phyloP scores from a whole-genome alignment of 2,888 invertebrate genomes.

The Nemapogon koenigi region DNA sequence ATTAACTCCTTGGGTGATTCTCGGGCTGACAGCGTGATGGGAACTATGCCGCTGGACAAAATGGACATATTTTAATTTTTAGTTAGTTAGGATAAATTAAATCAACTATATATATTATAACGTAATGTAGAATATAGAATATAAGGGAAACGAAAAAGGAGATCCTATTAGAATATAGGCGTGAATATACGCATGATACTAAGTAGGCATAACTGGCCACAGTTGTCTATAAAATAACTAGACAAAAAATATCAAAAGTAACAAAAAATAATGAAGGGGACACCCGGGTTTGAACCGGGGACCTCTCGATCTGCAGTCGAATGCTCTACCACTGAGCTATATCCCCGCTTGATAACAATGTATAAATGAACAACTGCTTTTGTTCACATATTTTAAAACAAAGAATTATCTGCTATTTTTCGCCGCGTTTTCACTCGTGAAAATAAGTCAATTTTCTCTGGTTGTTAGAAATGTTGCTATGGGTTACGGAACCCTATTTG shows the following conservation, averaged over 20 bases:
- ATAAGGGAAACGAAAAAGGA: not conserved
- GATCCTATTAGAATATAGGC: not conserved
- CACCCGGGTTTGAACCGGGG: slow-evolving; percentile 58
- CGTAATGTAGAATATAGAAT: not conserved
- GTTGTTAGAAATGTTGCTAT: too few species aligned
- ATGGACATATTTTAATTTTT: too few species aligned
- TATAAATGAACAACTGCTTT: not conserved
- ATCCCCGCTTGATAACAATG: slow-evolving; percentile 26
- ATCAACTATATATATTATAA: too few species aligned
- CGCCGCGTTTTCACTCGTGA: too few species aligned
- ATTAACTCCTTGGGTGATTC: too few species aligned
- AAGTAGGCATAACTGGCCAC: not conserved
- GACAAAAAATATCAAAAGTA: slow-evolving; percentile 10
- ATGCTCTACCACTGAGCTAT: slow-evolving; percentile 58
- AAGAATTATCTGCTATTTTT: too few species aligned
- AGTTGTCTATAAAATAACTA: slow-evolving; percentile 3
- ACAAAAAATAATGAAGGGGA: slow-evolving; percentile 28
- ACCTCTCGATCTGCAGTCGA: slow-evolving; percentile 58
- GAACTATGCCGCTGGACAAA: too few species aligned
- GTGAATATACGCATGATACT: not conserved
- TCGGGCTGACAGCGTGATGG: too few species aligned
- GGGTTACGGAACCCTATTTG: too few species aligned
- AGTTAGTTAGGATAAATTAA: too few species aligned
- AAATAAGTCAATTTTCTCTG: too few species aligned
- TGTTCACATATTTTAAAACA: too few species aligned